These are phyloP conservation scores for Pyrocoelia pectoralis DNA, from an alignment of 2,888 invertebrate genomes.

Conservation along the genomic window DNA sequence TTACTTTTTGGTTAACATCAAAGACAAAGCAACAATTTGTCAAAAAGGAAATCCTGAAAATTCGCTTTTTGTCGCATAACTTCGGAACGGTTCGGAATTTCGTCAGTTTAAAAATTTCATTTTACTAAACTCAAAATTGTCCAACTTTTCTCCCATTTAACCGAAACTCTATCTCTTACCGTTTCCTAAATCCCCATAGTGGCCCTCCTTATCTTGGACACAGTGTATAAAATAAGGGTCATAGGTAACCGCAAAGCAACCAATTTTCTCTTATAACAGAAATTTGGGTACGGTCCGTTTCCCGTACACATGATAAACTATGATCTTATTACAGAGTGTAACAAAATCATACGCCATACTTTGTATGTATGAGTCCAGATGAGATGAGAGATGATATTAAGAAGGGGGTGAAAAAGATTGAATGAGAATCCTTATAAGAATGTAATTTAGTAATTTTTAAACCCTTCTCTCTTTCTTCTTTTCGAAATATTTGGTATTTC, in stretches of 20 bases:
- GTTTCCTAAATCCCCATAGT: too few species aligned
- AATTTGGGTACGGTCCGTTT: not conserved
- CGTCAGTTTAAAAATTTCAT: too few species aligned
- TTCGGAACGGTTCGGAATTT: too few species aligned
- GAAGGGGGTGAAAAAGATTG: constrained; percentile 14
- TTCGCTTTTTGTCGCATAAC: too few species aligned
- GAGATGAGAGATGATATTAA: not conserved
- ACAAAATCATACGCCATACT: constrained; percentile 25
- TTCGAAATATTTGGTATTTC: constrained; percentile 35
- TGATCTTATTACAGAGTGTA: not conserved
- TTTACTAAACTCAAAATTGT: too few species aligned
- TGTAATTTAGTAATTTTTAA: constrained; percentile 25
- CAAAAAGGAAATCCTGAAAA: too few species aligned
- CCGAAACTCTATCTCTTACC: too few species aligned
- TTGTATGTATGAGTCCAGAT: constrained; percentile 25
- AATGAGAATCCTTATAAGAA: constrained; percentile 30
- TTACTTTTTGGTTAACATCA: too few species aligned
- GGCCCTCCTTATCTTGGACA: too few species aligned
- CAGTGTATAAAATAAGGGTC: constrained; percentile 32
- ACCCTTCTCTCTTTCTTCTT: constrained; percentile 35
- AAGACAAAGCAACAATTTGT: too few species aligned
- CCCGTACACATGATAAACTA: not conserved
- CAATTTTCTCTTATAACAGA: constrained; percentile 28
- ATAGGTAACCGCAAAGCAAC: constrained; percentile 53
- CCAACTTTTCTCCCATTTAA: too few species aligned